Evolutionary conservation across 2,888 invertebrate genomes (phyloP).

Genomic region (Pseudeuparius sepicola): DNA sequence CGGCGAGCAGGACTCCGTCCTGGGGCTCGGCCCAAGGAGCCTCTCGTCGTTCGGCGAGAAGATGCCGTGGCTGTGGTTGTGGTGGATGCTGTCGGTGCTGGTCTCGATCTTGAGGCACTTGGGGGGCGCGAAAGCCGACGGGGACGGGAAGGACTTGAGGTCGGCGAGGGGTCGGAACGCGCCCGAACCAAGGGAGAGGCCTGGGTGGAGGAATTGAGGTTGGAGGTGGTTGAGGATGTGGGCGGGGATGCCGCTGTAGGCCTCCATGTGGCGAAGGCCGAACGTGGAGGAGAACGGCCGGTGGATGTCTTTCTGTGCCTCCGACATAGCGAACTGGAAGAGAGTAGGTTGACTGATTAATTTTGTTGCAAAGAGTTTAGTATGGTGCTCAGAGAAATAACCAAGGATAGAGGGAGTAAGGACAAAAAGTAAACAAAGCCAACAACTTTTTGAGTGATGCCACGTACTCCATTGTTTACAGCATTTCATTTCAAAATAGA

Average conservation of each 20-base stretch:
- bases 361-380: too few species aligned
- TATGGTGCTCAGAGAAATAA: too few species aligned
- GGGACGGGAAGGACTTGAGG: conserved; percentile 44
- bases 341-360: too few species aligned
- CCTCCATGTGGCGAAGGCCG: conserved; percentile 45
- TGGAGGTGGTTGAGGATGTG: conserved; percentile 62
- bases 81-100: conserved; percentile 33
- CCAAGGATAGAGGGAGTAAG: too few species aligned
- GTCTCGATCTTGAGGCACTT: conserved; percentile 51
- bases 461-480: too few species aligned
- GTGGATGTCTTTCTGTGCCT: conserved; percentile 53
- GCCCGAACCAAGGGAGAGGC: conserved; percentile 49
- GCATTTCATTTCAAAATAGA: too few species aligned
- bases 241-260: conserved; percentile 51
- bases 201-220: conserved; percentile 61
- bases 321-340: conserved; percentile 39
- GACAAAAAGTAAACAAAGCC: too few species aligned
- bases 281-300: conserved; percentile 52
- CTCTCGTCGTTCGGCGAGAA: conserved; percentile 39
- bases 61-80: conserved; percentile 33
- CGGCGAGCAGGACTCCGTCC: conserved; percentile 51
- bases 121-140: conserved; percentile 63
- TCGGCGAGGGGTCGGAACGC: conserved; percentile 51
- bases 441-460: too few species aligned
- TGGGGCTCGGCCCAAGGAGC: conserved; percentile 40